These are phyloP conservation scores for Acanthochromis polyacanthus DNA, from an alignment of 2,113 vertebrate species.

Conservation along the genomic window DNA sequence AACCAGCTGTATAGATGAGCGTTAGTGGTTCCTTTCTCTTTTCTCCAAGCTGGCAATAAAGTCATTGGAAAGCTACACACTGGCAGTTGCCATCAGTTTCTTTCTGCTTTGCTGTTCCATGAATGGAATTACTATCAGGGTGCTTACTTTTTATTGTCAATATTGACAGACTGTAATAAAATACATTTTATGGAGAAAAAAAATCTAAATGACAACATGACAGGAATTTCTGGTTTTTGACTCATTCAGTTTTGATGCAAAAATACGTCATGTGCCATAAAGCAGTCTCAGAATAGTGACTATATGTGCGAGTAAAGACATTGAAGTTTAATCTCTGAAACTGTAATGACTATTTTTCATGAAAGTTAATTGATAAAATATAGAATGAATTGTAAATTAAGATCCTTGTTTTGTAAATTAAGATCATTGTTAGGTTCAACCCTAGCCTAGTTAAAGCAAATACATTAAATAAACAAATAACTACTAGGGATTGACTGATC, in stretches of 20 bases:
- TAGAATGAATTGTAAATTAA: too few relatives aligned
- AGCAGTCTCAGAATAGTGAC: too few relatives aligned
- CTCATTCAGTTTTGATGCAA: not conserved
- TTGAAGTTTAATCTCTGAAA: too few relatives aligned
- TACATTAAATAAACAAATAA: too few relatives aligned
- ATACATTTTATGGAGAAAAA: not conserved
- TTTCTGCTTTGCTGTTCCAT: not conserved
- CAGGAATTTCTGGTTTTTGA: not conserved
- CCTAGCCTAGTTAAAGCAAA: too few relatives aligned
- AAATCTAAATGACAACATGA: not conserved
- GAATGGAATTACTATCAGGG: not conserved
- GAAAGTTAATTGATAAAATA: too few relatives aligned
- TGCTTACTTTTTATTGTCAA: not conserved
- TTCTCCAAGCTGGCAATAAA: slow-evolving; percentile 5
- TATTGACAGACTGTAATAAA: not conserved
- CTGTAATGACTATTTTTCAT: too few relatives aligned
- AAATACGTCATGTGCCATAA: not conserved
- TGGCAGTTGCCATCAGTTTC: slow-evolving; percentile 8
- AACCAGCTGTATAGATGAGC: slow-evolving; percentile 48
- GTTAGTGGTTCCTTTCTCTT: slow-evolving; percentile 3
- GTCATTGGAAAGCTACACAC: not conserved
- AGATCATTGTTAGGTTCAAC: too few relatives aligned
- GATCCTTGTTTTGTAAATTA: too few relatives aligned
- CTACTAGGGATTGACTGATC: too few relatives aligned
- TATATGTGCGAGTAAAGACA: too few relatives aligned